phyloP scores from a whole-genome alignment of 2,797 vertebrate species.

The Coregonus suidteri region DNA sequence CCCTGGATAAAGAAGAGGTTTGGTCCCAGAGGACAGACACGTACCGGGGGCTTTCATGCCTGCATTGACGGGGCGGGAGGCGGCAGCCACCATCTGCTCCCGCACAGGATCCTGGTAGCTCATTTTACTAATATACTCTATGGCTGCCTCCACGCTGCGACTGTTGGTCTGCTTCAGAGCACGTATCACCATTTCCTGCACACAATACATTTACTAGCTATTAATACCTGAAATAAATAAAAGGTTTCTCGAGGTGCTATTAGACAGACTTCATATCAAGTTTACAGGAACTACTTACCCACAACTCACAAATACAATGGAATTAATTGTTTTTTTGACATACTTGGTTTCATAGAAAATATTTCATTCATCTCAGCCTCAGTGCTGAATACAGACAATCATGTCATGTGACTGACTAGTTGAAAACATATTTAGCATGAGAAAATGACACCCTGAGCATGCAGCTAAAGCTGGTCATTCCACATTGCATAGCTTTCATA shows the following conservation, averaged over 20 bases:
- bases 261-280: not conserved
- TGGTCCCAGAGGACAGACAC: slow-evolving; percentile 40
- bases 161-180: slow-evolving; percentile 84
- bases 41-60: slow-evolving; percentile 87
- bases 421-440: slow-evolving; percentile 20
- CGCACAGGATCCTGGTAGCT: slow-evolving; percentile 89
- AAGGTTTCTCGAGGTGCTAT: not conserved
- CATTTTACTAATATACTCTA: slow-evolving; percentile 93
- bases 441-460: slow-evolving; percentile 20
- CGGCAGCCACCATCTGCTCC: slow-evolving; percentile 84
- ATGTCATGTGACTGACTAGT: slow-evolving; percentile 5
- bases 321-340: not conserved
- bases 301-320: not conserved
- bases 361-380: not conserved
- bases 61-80: slow-evolving; percentile 78
- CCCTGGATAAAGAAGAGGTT: slow-evolving; percentile 17
- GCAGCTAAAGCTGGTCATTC: slow-evolving; percentile 54
- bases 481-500: slow-evolving; percentile 66
- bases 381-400: not conserved
- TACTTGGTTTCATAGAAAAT: not conserved
- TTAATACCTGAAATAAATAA: not conserved
- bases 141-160: slow-evolving; percentile 85
- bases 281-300: not conserved
- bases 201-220: not conserved
- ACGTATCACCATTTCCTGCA: slow-evolving; percentile 85